Evolutionary conservation across 2,888 invertebrate genomes (phyloP), one percentile per base, ranked within the genome.

Genomic region (Drosophila incognita): DNA sequence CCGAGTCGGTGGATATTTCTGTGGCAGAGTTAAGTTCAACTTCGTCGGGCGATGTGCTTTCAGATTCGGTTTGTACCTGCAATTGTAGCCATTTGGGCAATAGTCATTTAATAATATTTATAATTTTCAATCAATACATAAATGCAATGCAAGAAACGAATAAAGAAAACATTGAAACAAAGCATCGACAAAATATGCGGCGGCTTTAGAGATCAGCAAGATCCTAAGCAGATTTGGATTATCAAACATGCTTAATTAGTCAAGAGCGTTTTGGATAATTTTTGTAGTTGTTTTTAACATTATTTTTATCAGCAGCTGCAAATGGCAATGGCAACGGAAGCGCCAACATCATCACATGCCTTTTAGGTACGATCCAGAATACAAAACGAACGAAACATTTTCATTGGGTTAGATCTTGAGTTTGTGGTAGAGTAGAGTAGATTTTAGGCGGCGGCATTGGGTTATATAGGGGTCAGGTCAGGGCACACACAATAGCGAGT

Each of bases 1-100:
- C 98, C 33, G 98, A 98, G 93, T 98, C 98, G 0, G 98, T 98
- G 56, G 97, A 97, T 84, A 98, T 98, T 94, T 98, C 98, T 1
- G 98, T 98, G 3, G 97, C 97, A 10, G 97, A 97, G 87, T 97
- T 97, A 81, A 96, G 96, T 80, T 96, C 95, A 88, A 95, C 95
- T 83, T 96, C 96, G 79, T 95, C 95, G 72, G 96, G 95, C 87
- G 96, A 95, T 82, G 95, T 95, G 76, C 94, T 94, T 75, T 94
- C 94, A 53, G 95, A 95, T 84, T 95, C 95, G 70, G 95, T 95
- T 81, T 95, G 95, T 84, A 96, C 94, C 96, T 96, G 93, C 51
- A 91, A 91, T 64, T 59, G 72, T 27, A 85, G 63, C 18, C 56
- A 62, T 36, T 38, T 42, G 4, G 52, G 31, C 27, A 62, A 63